These are phyloP conservation scores for Epirrhoe alternata DNA, from an alignment of 2,888 invertebrate species.

Conservation along the genomic window DNA sequence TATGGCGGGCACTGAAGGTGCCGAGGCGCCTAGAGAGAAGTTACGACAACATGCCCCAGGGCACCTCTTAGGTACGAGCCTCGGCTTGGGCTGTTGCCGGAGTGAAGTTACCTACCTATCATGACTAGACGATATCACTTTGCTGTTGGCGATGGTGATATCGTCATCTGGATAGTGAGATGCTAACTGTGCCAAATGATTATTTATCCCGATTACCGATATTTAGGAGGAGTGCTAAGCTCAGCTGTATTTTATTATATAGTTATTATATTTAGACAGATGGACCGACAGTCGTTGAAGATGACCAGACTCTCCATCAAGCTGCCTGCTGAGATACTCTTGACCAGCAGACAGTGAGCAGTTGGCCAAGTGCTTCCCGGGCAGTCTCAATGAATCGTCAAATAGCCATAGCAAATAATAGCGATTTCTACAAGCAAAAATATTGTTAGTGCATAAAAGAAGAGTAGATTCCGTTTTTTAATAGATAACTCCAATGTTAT, in stretches of 20 bases:
- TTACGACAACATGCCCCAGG: too few species aligned
- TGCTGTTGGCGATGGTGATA: too few species aligned
- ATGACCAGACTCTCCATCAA: not conserved
- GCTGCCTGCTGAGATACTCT: conserved; percentile 11
- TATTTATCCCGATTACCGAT: too few species aligned
- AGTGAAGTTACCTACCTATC: too few species aligned
- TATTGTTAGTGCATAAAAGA: not conserved
- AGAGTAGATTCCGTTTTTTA: not conserved
- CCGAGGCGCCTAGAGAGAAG: too few species aligned
- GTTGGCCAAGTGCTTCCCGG: not conserved
- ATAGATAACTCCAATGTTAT: too few species aligned
- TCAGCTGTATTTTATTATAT: not conserved
- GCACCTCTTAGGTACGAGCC: too few species aligned
- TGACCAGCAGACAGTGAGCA: conserved; percentile 12
- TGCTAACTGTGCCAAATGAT: too few species aligned
- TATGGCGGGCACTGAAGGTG: too few species aligned
- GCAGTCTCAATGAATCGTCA: not conserved
- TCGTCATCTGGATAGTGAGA: too few species aligned
- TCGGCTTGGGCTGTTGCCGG: too few species aligned
- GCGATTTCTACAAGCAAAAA: not conserved
- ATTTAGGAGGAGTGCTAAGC: not conserved
- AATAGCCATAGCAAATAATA: not conserved
- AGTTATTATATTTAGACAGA: not conserved
- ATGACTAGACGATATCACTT: too few species aligned
- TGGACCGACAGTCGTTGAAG: not conserved